phyloP scores from a whole-genome alignment of 1,140 invertebrate genomes.

The Ruditapes philippinarum region DNA sequence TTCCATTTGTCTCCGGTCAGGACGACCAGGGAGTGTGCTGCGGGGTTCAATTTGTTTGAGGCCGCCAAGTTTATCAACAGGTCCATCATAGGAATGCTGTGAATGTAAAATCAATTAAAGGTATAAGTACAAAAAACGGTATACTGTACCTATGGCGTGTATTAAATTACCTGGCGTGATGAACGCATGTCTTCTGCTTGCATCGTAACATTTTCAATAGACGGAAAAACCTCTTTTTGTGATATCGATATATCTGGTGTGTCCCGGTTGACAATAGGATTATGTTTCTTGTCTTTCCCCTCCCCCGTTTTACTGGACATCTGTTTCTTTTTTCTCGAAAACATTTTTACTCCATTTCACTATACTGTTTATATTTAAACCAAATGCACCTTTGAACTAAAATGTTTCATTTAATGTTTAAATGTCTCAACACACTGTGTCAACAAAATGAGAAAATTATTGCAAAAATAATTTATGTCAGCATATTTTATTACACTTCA shows the following conservation, averaged over 20 bases:
- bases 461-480: not conserved
- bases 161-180: conserved; percentile 34
- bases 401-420: not conserved
- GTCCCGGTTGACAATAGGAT: not conserved
- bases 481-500: not conserved
- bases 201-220: not conserved
- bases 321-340: conserved; percentile 61
- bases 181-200: not conserved
- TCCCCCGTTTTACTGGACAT: not conserved
- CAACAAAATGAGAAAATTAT: not conserved
- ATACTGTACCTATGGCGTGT: not conserved
- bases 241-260: not conserved
- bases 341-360: conserved; percentile 16
- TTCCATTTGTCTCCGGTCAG: conserved; percentile 88
- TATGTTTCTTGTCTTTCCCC: conserved; percentile 14
- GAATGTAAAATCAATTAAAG: conserved; percentile 77
- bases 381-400: not conserved
- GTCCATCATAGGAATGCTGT: conserved; percentile 94
- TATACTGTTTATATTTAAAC: not conserved
- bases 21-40: conserved; percentile 90
- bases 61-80: conserved; percentile 92
- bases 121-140: not conserved
- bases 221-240: not conserved
- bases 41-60: conserved; percentile 91
- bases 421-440: not conserved